These are phyloP conservation scores for Phoenicopterus ruber DNA, from an alignment of 2,113 vertebrate species.

Conservation along the genomic window DNA sequence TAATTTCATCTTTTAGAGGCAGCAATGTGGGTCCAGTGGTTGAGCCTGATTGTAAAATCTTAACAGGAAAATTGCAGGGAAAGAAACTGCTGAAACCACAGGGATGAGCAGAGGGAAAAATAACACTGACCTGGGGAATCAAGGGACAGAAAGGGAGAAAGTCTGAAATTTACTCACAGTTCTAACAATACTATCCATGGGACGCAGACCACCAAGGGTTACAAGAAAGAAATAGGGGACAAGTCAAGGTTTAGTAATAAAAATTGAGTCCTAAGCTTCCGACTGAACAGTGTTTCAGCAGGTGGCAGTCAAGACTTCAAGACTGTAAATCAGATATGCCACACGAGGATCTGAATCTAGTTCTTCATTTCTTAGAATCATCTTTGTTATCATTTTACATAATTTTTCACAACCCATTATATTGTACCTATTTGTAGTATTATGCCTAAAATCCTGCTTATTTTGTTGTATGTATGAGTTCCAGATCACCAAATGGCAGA, in stretches of 20 bases:
- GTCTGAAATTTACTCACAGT: background rate
- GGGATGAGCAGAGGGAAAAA: background rate
- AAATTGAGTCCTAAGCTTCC: background rate
- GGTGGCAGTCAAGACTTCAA: background rate
- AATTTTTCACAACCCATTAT: background rate
- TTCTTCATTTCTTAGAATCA: background rate
- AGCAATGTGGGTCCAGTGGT: background rate
- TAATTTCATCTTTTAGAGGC: background rate
- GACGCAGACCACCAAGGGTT: background rate
- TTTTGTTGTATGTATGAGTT: background rate
- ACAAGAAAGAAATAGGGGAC: background rate
- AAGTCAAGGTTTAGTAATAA: background rate
- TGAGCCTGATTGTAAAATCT: background rate
- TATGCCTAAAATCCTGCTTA: background rate
- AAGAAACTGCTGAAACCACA: background rate
- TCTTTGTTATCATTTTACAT: background rate
- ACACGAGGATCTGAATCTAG: background rate
- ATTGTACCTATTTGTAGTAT: background rate
- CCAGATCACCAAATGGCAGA: background rate
- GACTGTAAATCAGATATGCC: background rate
- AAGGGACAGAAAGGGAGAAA: background rate
- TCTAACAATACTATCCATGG: accelerated
- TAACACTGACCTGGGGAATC: background rate
- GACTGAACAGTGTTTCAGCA: background rate
- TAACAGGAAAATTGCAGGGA: background rate